phyloP scores from a whole-genome alignment of 2,113 vertebrate genomes.

The Malurus melanocephalus region DNA sequence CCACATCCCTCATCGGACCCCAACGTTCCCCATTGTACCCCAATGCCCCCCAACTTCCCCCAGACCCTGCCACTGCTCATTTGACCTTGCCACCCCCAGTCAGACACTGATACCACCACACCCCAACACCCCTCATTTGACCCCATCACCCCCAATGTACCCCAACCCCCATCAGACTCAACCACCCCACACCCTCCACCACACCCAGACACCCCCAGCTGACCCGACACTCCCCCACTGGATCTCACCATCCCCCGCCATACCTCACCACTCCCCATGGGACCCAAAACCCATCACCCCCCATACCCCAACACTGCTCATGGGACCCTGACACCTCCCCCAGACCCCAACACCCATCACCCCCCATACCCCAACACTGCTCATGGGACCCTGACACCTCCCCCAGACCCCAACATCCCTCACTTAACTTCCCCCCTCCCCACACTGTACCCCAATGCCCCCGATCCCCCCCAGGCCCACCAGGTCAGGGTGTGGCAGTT shows the following conservation, averaged over 20 bases:
- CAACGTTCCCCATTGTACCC: not conserved
- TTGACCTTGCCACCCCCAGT: not conserved
- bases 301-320: not conserved
- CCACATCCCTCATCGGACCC: not conserved
- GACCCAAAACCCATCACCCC: no score
- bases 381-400: not conserved
- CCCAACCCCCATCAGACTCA: not conserved
- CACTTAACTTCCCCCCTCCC: not conserved
- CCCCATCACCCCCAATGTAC: not conserved
- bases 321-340: not conserved
- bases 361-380: not conserved
- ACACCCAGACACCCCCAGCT: no score
- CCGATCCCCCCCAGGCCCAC: slow-evolving; percentile 53
- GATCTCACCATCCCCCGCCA: no score
- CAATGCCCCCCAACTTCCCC: not conserved
- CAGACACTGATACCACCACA: accelerated
- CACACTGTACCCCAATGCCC: not conserved
- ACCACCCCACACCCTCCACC: no score
- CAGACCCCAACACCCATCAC: not conserved
- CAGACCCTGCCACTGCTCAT: not conserved
- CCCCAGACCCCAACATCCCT: not conserved
- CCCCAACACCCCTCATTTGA: not conserved
- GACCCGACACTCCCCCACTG: no score
- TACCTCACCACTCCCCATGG: no score
- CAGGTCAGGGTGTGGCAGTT: slow-evolving; percentile 92